These are phyloP conservation scores for Cotesia glomerata DNA, from an alignment of 1,140 invertebrate genomes.

Conservation along the genomic window DNA sequence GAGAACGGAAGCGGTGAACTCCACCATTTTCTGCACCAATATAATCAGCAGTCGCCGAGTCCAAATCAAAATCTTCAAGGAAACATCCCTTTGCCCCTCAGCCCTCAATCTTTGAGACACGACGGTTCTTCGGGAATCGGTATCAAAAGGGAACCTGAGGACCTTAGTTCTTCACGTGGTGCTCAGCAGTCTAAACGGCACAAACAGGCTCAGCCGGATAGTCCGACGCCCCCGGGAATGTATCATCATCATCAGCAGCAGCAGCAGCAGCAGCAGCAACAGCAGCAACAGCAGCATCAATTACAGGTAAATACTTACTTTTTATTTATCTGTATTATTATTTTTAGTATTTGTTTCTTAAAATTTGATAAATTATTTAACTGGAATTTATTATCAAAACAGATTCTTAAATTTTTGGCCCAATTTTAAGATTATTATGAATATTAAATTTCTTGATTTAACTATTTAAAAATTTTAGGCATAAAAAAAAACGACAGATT, in stretches of 20 bases:
- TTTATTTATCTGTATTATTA: neutral
- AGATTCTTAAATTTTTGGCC: no score
- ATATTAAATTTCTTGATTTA: no score
- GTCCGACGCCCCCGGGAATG: conserved; percentile 68
- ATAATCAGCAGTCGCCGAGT: conserved; percentile 69
- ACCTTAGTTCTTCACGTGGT: conserved; percentile 66
- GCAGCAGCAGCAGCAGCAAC: conserved; percentile 50
- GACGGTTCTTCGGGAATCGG: conserved; percentile 53
- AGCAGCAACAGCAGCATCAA: neutral
- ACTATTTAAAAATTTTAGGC: no score
- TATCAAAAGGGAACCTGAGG: conserved; percentile 73
- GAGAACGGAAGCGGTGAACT: conserved; percentile 65
- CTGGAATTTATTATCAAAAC: no score
- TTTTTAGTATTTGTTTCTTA: no score
- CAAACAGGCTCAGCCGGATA: conserved; percentile 58
- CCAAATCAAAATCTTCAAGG: conserved; percentile 56
- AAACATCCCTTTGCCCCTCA: conserved; percentile 57
- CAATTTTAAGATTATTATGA: no score
- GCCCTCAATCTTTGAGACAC: conserved; percentile 58
- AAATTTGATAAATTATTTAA: no score
- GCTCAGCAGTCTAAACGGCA: conserved; percentile 64
- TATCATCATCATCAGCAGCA: conserved; percentile 65
- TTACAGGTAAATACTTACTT: neutral
- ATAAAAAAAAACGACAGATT: no score
- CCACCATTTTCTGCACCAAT: conserved; percentile 68